phyloP scores from a whole-genome alignment of 2,797 vertebrate species.

The Tachyglossus aculeatus region DNA sequence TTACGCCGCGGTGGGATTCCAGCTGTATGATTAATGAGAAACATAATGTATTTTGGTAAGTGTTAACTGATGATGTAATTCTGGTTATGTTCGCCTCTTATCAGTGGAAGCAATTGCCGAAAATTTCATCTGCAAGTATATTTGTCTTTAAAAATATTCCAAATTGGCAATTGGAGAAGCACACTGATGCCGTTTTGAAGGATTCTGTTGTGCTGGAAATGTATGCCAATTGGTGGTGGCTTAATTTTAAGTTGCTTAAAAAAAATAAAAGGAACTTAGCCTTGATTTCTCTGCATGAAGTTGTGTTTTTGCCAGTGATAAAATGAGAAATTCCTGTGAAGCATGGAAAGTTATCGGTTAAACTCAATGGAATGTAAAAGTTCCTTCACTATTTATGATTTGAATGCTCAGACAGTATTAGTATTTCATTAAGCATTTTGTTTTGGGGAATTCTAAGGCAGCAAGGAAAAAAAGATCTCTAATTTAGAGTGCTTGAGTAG shows the following conservation, averaged over 20 bases:
- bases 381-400: constrained; percentile 36
- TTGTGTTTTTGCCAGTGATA: constrained; percentile 49
- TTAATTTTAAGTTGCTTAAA: constrained; percentile 50
- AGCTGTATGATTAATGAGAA: constrained; percentile 85
- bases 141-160: constrained; percentile 9
- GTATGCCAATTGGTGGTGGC: constrained; percentile 29
- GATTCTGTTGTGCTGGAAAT: constrained; percentile 59
- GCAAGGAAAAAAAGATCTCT: constrained; percentile 24
- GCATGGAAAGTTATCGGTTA: constrained; percentile 66
- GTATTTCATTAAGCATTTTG: constrained; percentile 35
- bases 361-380: constrained; percentile 68
- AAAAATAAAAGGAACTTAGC: constrained; percentile 56
- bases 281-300: constrained; percentile 54
- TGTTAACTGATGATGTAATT: constrained; percentile 67
- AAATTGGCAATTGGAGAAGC: constrained; percentile 52
- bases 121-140: constrained; percentile 36
- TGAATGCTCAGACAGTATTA: constrained; percentile 16
- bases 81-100: constrained; percentile 47
- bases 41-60: constrained; percentile 99
- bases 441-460: constrained; percentile 37
- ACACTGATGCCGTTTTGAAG: constrained; percentile 52
- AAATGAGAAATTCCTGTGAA: constrained; percentile 38
- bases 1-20: constrained; percentile 80
- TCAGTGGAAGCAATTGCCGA: constrained; percentile 48
- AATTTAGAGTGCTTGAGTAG: constrained; percentile 10